A percentile compares a stretch with the other conserved stretches of the same genome.
Evolutionary conservation across 2,888 invertebrate genomes (phyloP).

Genomic region (Lasioglossum leucozonium): DNA sequence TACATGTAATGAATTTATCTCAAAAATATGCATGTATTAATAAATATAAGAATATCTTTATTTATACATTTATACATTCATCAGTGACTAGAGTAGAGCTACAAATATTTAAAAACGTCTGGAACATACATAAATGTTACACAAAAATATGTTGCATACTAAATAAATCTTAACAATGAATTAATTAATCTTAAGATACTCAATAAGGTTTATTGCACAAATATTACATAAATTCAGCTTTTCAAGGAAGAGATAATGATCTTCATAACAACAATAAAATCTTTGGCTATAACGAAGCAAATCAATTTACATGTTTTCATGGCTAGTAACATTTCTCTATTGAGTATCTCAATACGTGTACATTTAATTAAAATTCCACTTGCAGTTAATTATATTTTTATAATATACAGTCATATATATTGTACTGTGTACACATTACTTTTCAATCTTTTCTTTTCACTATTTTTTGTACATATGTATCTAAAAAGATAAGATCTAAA

Average conservation of each 20-base stretch:
- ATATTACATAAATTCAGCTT: background rate
- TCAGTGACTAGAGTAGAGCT: slow-evolving; percentile 50
- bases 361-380: slow-evolving; percentile 34
- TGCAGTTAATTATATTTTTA: slow-evolving; percentile 10
- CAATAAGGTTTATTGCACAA: slow-evolving; percentile 16
- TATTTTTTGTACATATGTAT: slow-evolving; percentile 10
- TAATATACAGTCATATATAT: slow-evolving; percentile 15
- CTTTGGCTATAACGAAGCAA: background rate
- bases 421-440: background rate
- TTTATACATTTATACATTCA: slow-evolving; percentile 51
- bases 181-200: slow-evolving; percentile 56
- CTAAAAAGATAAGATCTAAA: background rate
- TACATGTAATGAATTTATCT: background rate
- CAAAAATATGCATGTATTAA: slow-evolving; percentile 1
- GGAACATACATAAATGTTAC: background rate
- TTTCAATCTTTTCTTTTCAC: background rate
- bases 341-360: slow-evolving; percentile 43
- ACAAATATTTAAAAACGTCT: slow-evolving; percentile 22
- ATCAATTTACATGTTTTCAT: background rate
- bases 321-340: background rate
- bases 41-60: slow-evolving; percentile 37
- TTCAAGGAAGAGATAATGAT: background rate
- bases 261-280: background rate
- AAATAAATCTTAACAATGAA: slow-evolving; percentile 32
- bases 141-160: slow-evolving; percentile 22